Evolutionary conservation across 2,797 vertebrate genomes (phyloP), one percentile per base, ranked within the genome.

Genomic region (Cheirogaleus major): DNA sequence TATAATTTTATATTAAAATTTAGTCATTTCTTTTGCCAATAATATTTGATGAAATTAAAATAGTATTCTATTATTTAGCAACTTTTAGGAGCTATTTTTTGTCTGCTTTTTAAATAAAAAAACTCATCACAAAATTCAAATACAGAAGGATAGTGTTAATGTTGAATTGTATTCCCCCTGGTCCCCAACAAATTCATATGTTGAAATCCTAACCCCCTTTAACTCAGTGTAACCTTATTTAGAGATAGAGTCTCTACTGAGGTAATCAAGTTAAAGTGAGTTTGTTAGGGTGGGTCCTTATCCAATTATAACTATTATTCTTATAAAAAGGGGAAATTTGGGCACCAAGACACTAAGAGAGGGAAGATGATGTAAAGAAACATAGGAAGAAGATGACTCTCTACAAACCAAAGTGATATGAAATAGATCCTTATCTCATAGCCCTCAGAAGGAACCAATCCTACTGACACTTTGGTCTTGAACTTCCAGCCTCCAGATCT

Each of bases 1-100:
- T 75, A 41, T 65, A 78, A 6, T 57, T 92, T 95, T 52, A 52
- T 72, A 25, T 27, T 84, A 80, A 93, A 84, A 88, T 93, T 84
- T 73, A 91, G 25, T 67, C 8, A 69, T 57, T 83, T 91, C 38
- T 93, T 93, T 96, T 81, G 82, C 57, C 87, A 32, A 8, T 76
- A 91, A 38, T 73, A 69, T 57, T 91, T 87, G 27, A 72, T 85
- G 27, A 85, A 85, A 67, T 88, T 97, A 55, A 96, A 91, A 65
- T 76, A 69, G 20, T 52, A 86, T 89, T 95, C 14, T 81, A 22
- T 86, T 27, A 85, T 69, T 93, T 93, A 78, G 82, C 41, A 82
- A 59, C 50, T 95, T 84, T 75, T 20, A 59, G 52, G 25, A 93
- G 57, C 80, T 69, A 35, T 55, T 61, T 55, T 73, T 59, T 93